A percentile compares a stretch with the other conserved stretches of the same genome.
Conservation (phyloP, 2,797 vertebrate genomes). For the Neostethus bicornis region DNA sequence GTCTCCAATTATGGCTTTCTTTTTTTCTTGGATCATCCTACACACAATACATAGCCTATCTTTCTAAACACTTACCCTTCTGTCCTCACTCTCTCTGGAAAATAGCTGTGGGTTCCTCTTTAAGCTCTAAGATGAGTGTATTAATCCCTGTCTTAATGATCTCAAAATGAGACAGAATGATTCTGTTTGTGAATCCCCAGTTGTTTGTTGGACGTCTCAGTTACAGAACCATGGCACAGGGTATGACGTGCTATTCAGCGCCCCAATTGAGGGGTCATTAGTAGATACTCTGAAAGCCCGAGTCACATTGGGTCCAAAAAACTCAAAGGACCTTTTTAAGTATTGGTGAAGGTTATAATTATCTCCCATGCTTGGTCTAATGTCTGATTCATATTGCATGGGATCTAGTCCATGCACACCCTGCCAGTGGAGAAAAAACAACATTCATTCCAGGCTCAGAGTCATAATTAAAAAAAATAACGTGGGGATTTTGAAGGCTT, state of each 20-base stretch:
- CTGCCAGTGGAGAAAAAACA: conserved; percentile 18
- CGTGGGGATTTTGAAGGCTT: conserved; percentile 19
- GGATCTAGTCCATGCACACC: conserved; percentile 16
- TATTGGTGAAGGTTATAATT: conserved; percentile 43
- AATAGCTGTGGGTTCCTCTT: conserved; percentile 32
- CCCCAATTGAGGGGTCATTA: conserved; percentile 63
- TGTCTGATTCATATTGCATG: conserved; percentile 21
- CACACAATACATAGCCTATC: conserved; percentile 10
- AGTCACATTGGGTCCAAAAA: conserved; percentile 13
- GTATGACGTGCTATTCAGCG: conserved; percentile 44
- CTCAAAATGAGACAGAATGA: conserved; percentile 69
- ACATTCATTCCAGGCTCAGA: conserved; percentile 20
- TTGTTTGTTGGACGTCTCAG: conserved; percentile 64
- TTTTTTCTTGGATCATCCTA: conserved; percentile 21
- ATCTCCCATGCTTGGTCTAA: conserved; percentile 19
- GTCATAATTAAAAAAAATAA: conserved; percentile 41
- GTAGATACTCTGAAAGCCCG: conserved; percentile 39
- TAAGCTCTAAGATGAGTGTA: conserved; percentile 24
- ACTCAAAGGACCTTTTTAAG: conserved; percentile 38
- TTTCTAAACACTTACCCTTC: conserved; percentile 13
- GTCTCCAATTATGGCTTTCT: conserved; percentile 49
- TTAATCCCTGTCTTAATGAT: conserved; percentile 75
- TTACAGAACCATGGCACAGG: conserved; percentile 44
- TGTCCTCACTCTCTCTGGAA: conserved; percentile 26
- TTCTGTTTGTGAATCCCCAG: conserved; percentile 65